Base-by-base conservation (phyloP, 53 echinoderm and acorn worm genomes). In the Paracentrotus lividus region DNA sequence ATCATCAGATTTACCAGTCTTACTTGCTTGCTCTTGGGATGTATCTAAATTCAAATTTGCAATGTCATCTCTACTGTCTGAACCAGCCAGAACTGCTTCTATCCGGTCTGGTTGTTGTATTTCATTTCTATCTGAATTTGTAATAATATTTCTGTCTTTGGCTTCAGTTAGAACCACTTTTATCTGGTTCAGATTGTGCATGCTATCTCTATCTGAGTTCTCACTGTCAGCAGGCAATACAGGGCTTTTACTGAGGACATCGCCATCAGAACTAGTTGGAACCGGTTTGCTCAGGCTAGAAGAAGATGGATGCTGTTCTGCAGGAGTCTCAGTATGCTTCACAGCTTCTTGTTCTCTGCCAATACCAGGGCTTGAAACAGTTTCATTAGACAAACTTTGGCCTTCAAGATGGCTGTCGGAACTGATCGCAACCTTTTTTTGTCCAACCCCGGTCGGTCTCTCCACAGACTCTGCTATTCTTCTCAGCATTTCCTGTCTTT, bases 391-490 rank as follows among this genome's bases (percentile, higher is more conserved):
- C 24, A 8, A 18, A 10, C 27, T 81, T 4, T 45, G 8, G 4
- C 47, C 81, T 45, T 14, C 47, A 24, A 14, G 45, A 26, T n/a
- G 44, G 26, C 47, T 81, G 4, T n/a, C 26, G 10, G 81, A 45
- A 81, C 12, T n/a, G 44, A 24, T 13, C 8, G 26, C 47, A 47
- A 5, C 9, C 21, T 56, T 34, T 55, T 32, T 86, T 9, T 56
- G 86, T 55, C 27, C 47, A 26, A 9, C 12, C 32, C 26, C n/a
- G 44, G 47, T 26, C 3, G 81, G 47, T 81, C 86, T 36, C 23
- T 27, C 56, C 86, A 86, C 86, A 16, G 89, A 59, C 29, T 55
- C 89, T 56, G 89, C 89, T 42, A 89, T 64, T 38, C 58, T 89
- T 27, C 40, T 58, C 7, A 89, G 65, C 64, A 43, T 89, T 14